Evolutionary conservation across 2,888 invertebrate genomes (phyloP).

Genomic region (Carpatolechia fugitivella): DNA sequence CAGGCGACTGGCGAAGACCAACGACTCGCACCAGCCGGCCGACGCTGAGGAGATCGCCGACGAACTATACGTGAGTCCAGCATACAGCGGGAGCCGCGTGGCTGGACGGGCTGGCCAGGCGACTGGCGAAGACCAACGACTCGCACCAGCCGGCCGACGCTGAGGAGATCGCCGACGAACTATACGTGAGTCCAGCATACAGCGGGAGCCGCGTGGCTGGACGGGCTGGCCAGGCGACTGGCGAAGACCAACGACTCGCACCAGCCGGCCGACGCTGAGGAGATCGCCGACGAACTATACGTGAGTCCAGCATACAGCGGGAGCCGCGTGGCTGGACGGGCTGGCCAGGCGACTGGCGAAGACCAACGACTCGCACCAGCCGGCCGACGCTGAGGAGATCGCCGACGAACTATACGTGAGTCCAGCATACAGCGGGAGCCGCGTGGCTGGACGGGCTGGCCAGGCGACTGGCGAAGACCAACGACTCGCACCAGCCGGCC

Average conservation of each 20-base stretch:
- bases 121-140: conserved; percentile 80
- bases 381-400: conserved; percentile 94
- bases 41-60: conserved; percentile 97
- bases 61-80: conserved; percentile 86
- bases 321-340: conserved; percentile 87
- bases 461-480: no score
- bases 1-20: conserved; percentile 81
- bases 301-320: no score
- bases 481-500: no score
- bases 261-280: conserved; percentile 92
- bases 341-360: conserved; percentile 86
- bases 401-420: conserved; percentile 89
- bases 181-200: conserved; percentile 84
- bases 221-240: conserved; percentile 88
- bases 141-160: conserved; percentile 87
- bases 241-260: conserved; percentile 73
- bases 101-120: conserved; percentile 88
- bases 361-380: conserved; percentile 75
- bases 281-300: conserved; percentile 93
- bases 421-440: no score
- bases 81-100: conserved; percentile 87
- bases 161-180: conserved; percentile 94
- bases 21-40: conserved; percentile 82
- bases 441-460: no score
- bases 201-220: conserved; percentile 87